phyloP scores from a whole-genome alignment of 2,797 vertebrate genomes.

The Hypotaenidia okinawae region DNA sequence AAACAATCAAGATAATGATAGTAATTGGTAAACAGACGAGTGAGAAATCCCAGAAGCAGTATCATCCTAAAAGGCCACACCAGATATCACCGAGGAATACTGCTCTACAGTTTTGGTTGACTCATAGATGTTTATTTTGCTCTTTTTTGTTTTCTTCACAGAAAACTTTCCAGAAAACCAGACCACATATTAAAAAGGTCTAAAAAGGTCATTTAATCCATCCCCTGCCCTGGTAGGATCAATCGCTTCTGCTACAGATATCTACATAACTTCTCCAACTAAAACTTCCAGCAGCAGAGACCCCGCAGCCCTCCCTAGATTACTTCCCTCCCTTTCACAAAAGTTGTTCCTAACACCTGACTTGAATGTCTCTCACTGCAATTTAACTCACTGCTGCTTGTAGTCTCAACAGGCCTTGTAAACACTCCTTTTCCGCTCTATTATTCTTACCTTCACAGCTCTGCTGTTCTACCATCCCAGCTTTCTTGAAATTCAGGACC shows the following conservation, averaged over 20 bases:
- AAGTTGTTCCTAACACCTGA: background rate
- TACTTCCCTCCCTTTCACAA: background rate
- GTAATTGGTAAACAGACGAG: conserved; percentile 42
- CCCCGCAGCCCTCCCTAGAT: background rate
- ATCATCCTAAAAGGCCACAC: background rate
- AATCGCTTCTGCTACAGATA: background rate
- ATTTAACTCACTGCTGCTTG: background rate
- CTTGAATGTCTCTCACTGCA: background rate
- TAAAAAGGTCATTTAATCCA: background rate
- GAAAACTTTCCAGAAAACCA: background rate
- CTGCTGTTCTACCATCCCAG: background rate
- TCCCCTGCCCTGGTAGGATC: background rate
- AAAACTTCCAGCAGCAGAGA: background rate
- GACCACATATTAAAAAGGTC: background rate
- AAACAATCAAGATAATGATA: conserved; percentile 17
- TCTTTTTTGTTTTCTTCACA: background rate
- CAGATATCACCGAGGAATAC: background rate
- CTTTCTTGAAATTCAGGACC: background rate
- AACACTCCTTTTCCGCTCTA: background rate
- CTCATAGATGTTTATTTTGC: background rate
- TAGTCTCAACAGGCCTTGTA: background rate
- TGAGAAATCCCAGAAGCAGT: conserved; percentile 18
- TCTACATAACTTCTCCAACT: background rate
- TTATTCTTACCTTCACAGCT: background rate
- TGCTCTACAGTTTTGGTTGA: background rate